Conservation (phyloP, 2,113 vertebrate genomes). For the Toxostoma redivivum region DNA sequence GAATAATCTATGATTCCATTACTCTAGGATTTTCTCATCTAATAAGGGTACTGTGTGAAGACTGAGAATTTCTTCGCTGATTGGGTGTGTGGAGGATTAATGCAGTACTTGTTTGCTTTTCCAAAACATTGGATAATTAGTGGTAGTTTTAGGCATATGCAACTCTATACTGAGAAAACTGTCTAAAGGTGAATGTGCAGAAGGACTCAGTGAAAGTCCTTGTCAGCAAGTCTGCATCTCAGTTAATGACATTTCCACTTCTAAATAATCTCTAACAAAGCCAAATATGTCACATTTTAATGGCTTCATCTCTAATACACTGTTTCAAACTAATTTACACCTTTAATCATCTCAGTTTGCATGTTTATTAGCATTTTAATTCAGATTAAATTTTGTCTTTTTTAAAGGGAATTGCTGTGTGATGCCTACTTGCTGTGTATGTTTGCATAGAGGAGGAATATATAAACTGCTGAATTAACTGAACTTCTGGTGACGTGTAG, state of each 20-base stretch:
- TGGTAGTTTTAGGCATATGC: not conserved
- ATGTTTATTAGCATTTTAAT: not conserved
- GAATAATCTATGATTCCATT: not conserved
- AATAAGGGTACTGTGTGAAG: not conserved
- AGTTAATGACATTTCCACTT: not conserved
- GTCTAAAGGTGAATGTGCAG: not conserved
- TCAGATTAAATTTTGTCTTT: not conserved
- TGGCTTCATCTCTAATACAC: not conserved
- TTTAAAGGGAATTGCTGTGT: not conserved
- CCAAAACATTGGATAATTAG: not conserved
- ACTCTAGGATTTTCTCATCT: not conserved
- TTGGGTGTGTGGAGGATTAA: not conserved
- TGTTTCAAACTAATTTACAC: not conserved
- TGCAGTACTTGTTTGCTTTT: not conserved
- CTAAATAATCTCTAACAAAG: not conserved
- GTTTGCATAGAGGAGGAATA: not conserved
- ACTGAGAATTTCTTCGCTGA: not conserved
- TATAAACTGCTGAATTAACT: not conserved
- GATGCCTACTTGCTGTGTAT: not conserved
- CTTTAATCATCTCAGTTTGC: not conserved
- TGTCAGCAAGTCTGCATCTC: not conserved
- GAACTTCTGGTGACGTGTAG: not conserved
- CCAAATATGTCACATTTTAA: not conserved
- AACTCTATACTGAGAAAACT: not conserved
- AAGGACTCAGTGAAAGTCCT: not conserved